Base-by-base conservation (phyloP, 2,797 vertebrate species). In the Perodicticus potto region DNA sequence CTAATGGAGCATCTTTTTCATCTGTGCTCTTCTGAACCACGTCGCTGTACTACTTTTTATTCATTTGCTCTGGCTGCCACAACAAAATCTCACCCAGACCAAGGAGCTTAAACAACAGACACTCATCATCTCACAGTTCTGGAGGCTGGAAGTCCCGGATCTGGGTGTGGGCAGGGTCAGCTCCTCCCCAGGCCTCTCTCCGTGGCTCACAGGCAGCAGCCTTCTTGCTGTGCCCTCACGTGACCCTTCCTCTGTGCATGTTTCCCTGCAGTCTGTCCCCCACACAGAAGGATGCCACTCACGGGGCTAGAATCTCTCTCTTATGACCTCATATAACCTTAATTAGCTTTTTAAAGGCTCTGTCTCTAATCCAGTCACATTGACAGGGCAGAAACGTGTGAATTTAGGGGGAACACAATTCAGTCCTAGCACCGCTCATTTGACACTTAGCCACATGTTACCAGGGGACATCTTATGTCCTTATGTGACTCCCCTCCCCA, bases 81-180 rank as follows among this genome's bases (percentile, higher is more conserved):
- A n/a, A 16, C 27, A 43, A 40, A 89, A 37, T 32, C 72, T 32
- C 10, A 4, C 2, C 29, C 2, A 29, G 32, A 10, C 59, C 23
- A 17, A 19, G 12, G 5, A 70, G 45, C 61, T 86, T 77, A n/a
- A 72, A 40, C 40, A 22, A 32, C 34, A 65, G 45, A 32, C n/a
- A 7, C 13, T 2, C 20, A 32, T 7, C 19, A 4, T 34, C 70
- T 86, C 59, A 10, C 2, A 14, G 65, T 40, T 16, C 34, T 7
- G 40, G 59, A 80, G 45, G 34, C 76, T 37, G 9, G 43, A 57
- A n/a, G 37, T 86, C 27, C 57, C 32, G 16, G 59, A 49, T 19
- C 40, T 13, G 37, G 4, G 17, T n/a, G 6, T 13, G 1, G 0
- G 16, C 69, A 49, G 61, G 12, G 27, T 23, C 3, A 2, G 1